Evolutionary conservation across 2,113 vertebrate genomes (phyloP).

Genomic region (Morone chrysops): DNA sequence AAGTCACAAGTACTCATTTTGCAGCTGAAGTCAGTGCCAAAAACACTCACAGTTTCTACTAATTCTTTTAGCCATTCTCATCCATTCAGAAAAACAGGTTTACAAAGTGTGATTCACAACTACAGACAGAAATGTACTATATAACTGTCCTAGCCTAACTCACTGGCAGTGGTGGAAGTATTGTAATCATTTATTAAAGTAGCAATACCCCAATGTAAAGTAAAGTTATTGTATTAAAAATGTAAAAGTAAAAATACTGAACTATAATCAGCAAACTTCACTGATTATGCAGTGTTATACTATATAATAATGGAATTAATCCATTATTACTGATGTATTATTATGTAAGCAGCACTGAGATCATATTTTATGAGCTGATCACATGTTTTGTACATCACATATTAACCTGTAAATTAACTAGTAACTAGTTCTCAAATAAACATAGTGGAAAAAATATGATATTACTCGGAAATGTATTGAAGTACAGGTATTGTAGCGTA

Average conservation of each 20-base stretch:
- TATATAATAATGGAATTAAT: neutral
- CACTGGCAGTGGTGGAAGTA: neutral
- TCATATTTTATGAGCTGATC: neutral
- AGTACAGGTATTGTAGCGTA: neutral
- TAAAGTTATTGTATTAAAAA: neutral
- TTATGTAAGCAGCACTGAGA: neutral
- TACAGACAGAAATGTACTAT: neutral
- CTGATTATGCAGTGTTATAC: neutral
- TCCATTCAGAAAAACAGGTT: neutral
- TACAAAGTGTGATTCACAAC: neutral
- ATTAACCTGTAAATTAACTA: neutral
- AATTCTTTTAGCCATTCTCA: neutral
- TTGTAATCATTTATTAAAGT: neutral
- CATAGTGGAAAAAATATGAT: neutral
- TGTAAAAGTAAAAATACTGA: neutral
- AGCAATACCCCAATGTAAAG: neutral
- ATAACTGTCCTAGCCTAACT: neutral
- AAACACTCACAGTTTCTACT: neutral
- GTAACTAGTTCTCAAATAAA: neutral
- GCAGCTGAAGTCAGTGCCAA: neutral
- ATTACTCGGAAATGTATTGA: neutral
- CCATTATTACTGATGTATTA: neutral
- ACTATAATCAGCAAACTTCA: neutral
- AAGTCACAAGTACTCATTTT: slow-evolving; percentile 8
- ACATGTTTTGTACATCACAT: too few species aligned